Percentiles rank a stretch among this genome's conserved stretches.
These are phyloP conservation scores for Melanitta fusca DNA, from an alignment of 2,797 vertebrate species.

Conservation along the genomic window DNA sequence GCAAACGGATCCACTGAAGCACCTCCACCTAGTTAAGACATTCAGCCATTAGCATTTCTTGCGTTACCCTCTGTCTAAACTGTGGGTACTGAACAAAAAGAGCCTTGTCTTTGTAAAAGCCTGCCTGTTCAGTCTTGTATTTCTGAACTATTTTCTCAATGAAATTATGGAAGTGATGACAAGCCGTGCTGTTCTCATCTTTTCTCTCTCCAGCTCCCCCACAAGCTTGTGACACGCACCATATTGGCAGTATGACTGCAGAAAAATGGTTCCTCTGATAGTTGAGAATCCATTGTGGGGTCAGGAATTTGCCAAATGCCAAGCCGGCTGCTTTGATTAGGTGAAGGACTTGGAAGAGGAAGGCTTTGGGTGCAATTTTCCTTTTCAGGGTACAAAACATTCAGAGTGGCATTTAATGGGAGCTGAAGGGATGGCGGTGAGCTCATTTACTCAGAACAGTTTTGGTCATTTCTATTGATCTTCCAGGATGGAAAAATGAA, in stretches of 20 bases:
- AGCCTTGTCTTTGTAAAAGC: neutral
- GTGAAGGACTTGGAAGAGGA: neutral
- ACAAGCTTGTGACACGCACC: neutral
- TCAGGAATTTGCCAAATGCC: neutral
- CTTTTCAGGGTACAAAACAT: neutral
- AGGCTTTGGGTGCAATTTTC: neutral
- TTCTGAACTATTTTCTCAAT: conserved; percentile 23
- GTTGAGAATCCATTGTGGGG: neutral
- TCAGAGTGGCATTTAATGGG: neutral
- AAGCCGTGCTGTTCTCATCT: conserved; percentile 1
- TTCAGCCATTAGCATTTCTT: neutral
- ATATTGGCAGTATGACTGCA: neutral
- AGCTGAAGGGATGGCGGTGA: neutral
- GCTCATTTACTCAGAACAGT: neutral
- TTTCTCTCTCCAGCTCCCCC: neutral
- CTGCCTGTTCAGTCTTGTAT: neutral
- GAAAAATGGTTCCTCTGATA: neutral
- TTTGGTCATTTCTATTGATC: conserved; percentile 18
- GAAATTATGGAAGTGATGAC: conserved; percentile 8
- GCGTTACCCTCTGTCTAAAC: neutral
- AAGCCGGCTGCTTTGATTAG: neutral
- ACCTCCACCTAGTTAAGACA: neutral
- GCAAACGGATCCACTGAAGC: neutral
- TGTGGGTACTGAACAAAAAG: neutral
- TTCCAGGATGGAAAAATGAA: neutral